Conservation (phyloP, 2,888 invertebrate genomes). For the Tyria jacobaeae region DNA sequence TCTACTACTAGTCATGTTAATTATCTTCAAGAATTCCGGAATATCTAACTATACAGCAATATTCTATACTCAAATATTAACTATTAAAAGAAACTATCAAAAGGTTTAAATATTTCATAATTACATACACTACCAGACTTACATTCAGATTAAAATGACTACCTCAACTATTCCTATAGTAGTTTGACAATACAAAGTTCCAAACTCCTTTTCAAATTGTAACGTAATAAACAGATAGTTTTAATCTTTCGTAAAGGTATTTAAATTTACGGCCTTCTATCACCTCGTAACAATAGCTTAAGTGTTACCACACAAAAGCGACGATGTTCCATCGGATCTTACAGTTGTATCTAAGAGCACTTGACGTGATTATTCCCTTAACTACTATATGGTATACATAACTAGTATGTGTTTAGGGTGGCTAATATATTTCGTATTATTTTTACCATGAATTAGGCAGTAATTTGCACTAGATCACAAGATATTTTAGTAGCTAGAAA, state of each 20-base stretch:
- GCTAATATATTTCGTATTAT: not conserved
- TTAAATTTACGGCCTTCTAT: slow-evolving; percentile 9
- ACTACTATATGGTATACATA: too few species aligned
- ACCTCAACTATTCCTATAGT: too few species aligned
- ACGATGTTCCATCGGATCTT: slow-evolving; percentile 45
- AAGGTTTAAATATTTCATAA: too few species aligned
- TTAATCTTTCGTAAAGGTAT: slow-evolving; percentile 9
- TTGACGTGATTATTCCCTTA: slow-evolving; percentile 45
- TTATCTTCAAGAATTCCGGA: too few species aligned
- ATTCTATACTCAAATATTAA: too few species aligned
- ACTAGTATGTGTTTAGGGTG: too few species aligned
- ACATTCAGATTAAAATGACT: too few species aligned
- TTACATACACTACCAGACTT: too few species aligned
- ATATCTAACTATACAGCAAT: too few species aligned
- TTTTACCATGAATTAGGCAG: not conserved
- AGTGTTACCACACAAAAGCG: slow-evolving; percentile 31
- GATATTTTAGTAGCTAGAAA: not conserved
- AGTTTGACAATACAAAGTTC: too few species aligned
- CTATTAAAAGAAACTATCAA: too few species aligned
- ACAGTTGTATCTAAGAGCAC: slow-evolving; percentile 49
- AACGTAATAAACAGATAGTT: slow-evolving; percentile 6
- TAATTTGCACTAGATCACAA: not conserved
- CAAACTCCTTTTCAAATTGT: slow-evolving; percentile 2
- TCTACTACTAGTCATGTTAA: too few species aligned
- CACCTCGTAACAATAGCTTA: slow-evolving; percentile 35